Evolutionary conservation across 2,888 invertebrate genomes (phyloP).

Genomic region (Pollenia labialis): DNA sequence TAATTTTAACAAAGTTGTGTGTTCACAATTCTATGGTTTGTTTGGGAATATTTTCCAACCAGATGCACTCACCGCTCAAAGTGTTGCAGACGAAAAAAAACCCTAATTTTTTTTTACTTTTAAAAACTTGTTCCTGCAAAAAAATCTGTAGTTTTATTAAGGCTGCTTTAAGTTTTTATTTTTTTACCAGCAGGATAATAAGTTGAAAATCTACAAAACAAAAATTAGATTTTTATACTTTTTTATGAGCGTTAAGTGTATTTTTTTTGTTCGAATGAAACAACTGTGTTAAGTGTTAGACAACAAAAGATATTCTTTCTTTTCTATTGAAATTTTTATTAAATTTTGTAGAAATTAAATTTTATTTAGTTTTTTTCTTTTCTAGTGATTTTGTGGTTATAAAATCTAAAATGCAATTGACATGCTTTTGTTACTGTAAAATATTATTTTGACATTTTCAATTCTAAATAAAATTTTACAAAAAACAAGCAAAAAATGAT

Average conservation of each 20-base stretch:
- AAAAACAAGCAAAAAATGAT: background rate
- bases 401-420: conserved; percentile 40
- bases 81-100: conserved; percentile 7
- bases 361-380: background rate
- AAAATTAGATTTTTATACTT: background rate
- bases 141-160: background rate
- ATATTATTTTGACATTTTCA: conserved; percentile 60
- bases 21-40: background rate
- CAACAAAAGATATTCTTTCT: background rate
- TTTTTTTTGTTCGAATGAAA: too few relatives aligned
- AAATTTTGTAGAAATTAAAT: background rate
- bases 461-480: conserved; percentile 53
- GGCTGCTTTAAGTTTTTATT: background rate
- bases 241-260: background rate
- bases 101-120: background rate
- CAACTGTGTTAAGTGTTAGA: conserved; percentile 4
- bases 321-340: background rate
- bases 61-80: background rate
- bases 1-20: background rate
- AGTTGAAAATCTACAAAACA: background rate
- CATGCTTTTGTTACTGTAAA: conserved; percentile 44
- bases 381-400: conserved; percentile 10
- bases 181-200: background rate
- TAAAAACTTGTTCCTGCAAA: conserved; percentile 3
- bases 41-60: background rate